Base-by-base conservation (phyloP, 1,140 invertebrate species). In the Chironomus tepperi region DNA sequence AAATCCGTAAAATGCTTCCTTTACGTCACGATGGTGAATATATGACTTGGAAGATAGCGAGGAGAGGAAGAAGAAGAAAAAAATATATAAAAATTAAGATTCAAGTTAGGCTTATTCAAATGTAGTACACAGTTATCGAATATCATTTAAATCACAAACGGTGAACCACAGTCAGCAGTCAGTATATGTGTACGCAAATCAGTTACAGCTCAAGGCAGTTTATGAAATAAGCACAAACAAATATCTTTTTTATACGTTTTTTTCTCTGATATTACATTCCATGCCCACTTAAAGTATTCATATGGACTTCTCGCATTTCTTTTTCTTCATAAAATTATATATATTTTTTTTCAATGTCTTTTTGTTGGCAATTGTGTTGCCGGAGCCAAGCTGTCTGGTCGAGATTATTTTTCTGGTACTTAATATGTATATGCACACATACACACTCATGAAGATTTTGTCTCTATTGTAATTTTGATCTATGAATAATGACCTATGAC, bases 1-100 rank as follows among this genome's bases (percentile, higher is more conserved):
- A 57, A n/a, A n/a, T 57, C n/a, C n/a, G 47, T n/a, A 57, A n/a
- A 57, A n/a, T 57, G 47, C 47, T 57, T 57, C 47, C 12, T 57
- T 57, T 57, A 57, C 47, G 47, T 57, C 47, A 57, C n/a, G 47
- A 57, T 57, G 12, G 24, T 34, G 47, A 57, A 57, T 57, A 57
- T 57, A 57, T n/a, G 47, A 57, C 47, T n/a, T 34, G 24, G 24
- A 34, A 34, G 24, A 34, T 34, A 57, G 47, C 15, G 47, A 57
- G 24, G 24, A 57, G 47, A 57, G 47, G 12, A 57, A 15, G 15
- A 15, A n/a, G 10, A 12, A n/a, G n/a, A n/a, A n/a, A n/a, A n/a
- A n/a, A n/a, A n/a, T n/a, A n/a, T n/a, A n/a, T n/a, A n/a, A 57
- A 57, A 57, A n/a, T n/a, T 57, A 57, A 57, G 47, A n/a, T 57